Conservation (phyloP, 37 sponge, comb jelly and placozoan genomes). For the Oopsacas minuta region DNA sequence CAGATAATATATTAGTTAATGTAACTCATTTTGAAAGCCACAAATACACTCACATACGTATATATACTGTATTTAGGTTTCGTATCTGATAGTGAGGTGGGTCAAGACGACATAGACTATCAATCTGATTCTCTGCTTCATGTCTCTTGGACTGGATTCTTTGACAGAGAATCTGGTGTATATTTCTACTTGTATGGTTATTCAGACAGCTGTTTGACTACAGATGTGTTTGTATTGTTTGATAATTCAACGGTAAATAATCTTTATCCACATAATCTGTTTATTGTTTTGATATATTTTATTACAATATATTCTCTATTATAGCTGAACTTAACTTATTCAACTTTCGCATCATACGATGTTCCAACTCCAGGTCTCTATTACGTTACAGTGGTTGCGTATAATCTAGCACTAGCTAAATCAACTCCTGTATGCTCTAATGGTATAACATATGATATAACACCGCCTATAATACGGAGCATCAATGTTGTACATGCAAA, state of each 20-base stretch:
- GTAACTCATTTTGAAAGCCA: too few relatives aligned
- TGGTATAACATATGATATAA: slow-evolving; percentile 48
- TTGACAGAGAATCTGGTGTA: slow-evolving; percentile 58
- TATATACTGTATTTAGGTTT: too few relatives aligned
- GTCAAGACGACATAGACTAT: slow-evolving; percentile 41
- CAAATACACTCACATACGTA: too few relatives aligned
- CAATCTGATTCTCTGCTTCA: background rate
- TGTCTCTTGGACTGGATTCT: slow-evolving; percentile 57
- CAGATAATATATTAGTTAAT: too few relatives aligned
- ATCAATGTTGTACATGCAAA: slow-evolving; percentile 26
- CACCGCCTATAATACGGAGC: slow-evolving; percentile 31
- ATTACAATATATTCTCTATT: background rate
- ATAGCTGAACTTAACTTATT: slow-evolving; percentile 21
- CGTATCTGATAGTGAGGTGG: slow-evolving; percentile 39
- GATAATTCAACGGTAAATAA: background rate
- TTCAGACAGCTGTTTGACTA: slow-evolving; percentile 18
- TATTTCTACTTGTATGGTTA: slow-evolving; percentile 42
- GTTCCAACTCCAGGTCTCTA: slow-evolving; percentile 39
- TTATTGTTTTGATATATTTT: too few relatives aligned
- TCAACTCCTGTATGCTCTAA: slow-evolving; percentile 58
- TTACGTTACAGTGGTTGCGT: slow-evolving; percentile 49
- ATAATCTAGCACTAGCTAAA: slow-evolving; percentile 34
- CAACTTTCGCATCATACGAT: slow-evolving; percentile 24
- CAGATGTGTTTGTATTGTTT: background rate
- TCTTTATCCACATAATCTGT: too few relatives aligned